phyloP scores from a whole-genome alignment of 2,888 invertebrate species.

The Drosophila neotestacea region DNA sequence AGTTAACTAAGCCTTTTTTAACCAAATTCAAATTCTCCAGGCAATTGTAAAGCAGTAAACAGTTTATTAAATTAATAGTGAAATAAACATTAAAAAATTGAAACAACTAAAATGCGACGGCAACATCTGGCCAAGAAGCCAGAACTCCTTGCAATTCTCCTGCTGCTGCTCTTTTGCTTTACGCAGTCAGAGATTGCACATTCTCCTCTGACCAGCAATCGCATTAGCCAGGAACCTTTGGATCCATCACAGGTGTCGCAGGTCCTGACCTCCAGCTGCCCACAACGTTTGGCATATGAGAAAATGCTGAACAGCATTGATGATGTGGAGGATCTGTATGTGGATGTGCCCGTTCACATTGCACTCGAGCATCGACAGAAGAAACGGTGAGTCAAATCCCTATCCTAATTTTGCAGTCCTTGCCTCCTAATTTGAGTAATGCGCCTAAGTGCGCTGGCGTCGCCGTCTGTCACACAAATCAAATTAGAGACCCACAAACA shows the following conservation, averaged over 20 bases:
- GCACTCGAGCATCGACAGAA: conserved; percentile 82
- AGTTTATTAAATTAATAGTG: neutral
- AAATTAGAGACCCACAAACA: conserved; percentile 65
- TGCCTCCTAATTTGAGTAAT: conserved; percentile 48
- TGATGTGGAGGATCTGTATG: conserved; percentile 84
- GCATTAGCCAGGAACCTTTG: conserved; percentile 43
- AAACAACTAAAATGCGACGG: conserved; percentile 49
- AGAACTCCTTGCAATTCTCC: conserved; percentile 32
- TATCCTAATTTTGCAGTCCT: neutral
- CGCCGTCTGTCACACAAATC: conserved; percentile 74
- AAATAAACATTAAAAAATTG: conserved; percentile 1
- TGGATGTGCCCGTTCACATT: conserved; percentile 83
- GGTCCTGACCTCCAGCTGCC: conserved; percentile 39
- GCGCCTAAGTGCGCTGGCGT: conserved; percentile 71
- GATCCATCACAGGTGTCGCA: conserved; percentile 22
- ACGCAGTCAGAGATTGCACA: conserved; percentile 61
- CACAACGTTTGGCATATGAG: conserved; percentile 65
- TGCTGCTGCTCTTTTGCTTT: conserved; percentile 28
- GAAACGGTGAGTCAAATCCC: conserved; percentile 80
- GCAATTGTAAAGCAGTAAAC: conserved; percentile 1
- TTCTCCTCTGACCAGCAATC: conserved; percentile 54
- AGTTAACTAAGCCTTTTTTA: neutral
- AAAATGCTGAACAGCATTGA: conserved; percentile 80
- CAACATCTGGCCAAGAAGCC: conserved; percentile 15
- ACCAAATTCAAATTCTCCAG: neutral